These are phyloP conservation scores for Holothuria glaberrima DNA, from an alignment of 35 echinoderm and acorn worm species.

Conservation along the genomic window DNA sequence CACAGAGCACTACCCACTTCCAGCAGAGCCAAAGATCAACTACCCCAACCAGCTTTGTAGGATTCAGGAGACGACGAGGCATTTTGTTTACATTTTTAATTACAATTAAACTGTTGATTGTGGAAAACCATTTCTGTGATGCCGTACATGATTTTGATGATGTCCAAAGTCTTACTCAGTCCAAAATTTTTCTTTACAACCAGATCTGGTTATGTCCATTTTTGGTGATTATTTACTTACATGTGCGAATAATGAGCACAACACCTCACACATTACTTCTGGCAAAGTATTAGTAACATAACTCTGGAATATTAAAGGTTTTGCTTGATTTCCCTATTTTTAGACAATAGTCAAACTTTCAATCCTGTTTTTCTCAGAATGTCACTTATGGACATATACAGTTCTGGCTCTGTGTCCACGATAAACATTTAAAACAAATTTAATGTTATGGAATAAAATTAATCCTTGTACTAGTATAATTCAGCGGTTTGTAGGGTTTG, in stretches of 20 bases:
- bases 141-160: constrained; percentile 11
- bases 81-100: background rate
- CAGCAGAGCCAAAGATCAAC: background rate
- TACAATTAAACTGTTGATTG: background rate
- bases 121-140: constrained; percentile 12
- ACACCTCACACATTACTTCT: too few relatives aligned
- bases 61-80: background rate
- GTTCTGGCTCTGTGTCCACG: too few relatives aligned
- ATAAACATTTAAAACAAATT: background rate
- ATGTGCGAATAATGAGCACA: constrained; percentile 12
- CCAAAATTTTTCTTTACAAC: constrained; percentile 31
- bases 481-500: too few relatives aligned
- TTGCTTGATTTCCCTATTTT: constrained; percentile 33
- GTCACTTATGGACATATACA: too few relatives aligned
- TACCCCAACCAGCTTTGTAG: constrained; percentile 25
- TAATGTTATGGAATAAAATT: too few relatives aligned
- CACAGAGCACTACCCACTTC: constrained; percentile 53
- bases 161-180: constrained; percentile 8
- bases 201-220: constrained; percentile 49
- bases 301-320: constrained; percentile 18
- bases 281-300: constrained; percentile 54
- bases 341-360: background rate
- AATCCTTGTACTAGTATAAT: too few relatives aligned
- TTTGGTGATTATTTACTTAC: constrained; percentile 37
- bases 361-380: too few relatives aligned